These are phyloP conservation scores for Cyclopterus lumpus DNA, from an alignment of 2,797 vertebrate genomes.

Conservation along the genomic window DNA sequence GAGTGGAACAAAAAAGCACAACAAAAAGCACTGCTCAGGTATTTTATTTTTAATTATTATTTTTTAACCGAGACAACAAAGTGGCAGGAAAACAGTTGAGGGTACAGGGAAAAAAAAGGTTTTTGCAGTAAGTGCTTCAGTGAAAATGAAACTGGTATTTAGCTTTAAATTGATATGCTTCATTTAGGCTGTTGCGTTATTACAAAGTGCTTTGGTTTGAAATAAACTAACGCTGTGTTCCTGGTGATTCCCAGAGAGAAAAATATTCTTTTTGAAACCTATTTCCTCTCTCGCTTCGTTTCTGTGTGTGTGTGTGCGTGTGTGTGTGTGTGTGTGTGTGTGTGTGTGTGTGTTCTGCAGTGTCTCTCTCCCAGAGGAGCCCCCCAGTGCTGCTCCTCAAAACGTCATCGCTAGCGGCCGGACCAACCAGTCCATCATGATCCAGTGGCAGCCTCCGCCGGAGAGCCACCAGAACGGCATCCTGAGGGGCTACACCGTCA, in stretches of 20 bases:
- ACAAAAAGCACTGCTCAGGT: not conserved
- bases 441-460: conserved; percentile 96
- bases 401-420: conserved; percentile 96
- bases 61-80: conserved; percentile 9
- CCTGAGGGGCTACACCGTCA: conserved; percentile 92
- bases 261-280: not conserved
- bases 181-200: not conserved
- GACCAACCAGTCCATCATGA: conserved; percentile 99
- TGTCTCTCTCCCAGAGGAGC: conserved; percentile 94
- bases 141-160: not conserved
- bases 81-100: not conserved
- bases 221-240: not conserved
- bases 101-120: not conserved
- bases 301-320: conserved; percentile 72
- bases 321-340: no score
- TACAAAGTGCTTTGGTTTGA: conserved; percentile 3
- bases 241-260: not conserved
- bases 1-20: not conserved
- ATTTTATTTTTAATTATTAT: conserved; percentile 10
- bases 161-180: conserved; percentile 5
- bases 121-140: not conserved
- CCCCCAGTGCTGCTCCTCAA: conserved; percentile 93
- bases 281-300: not conserved
- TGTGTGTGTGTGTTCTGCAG: conserved; percentile 83
- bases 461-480: conserved; percentile 96